phyloP scores from a whole-genome alignment of 2,113 vertebrate genomes.

The Erythrolamprus reginae region DNA sequence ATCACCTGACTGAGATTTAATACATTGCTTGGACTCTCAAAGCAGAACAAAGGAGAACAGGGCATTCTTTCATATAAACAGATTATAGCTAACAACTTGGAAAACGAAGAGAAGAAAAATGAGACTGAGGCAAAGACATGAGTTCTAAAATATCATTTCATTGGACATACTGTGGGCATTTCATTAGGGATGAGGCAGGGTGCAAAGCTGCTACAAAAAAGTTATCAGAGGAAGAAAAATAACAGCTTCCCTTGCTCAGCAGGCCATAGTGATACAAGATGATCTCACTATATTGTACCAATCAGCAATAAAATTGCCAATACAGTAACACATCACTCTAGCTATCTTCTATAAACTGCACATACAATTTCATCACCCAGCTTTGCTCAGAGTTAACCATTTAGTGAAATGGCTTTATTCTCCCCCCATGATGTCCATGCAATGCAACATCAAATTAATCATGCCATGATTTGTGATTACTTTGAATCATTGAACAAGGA shows the following conservation, averaged over 20 bases:
- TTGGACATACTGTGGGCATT: background rate
- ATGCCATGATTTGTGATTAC: background rate
- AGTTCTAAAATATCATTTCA: background rate
- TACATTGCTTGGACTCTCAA: too few species aligned
- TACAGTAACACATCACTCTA: background rate
- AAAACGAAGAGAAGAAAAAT: background rate
- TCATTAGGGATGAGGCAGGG: background rate
- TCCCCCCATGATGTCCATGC: background rate
- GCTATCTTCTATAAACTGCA: background rate
- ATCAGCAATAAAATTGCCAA: background rate
- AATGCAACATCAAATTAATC: background rate
- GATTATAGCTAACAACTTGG: constrained; percentile 1
- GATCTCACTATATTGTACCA: background rate
- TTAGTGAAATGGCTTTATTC: background rate
- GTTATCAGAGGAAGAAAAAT: background rate
- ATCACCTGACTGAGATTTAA: too few species aligned
- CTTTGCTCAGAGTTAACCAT: background rate
- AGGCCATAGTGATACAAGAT: background rate
- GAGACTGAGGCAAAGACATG: background rate
- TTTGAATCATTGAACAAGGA: background rate
- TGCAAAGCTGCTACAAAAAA: background rate
- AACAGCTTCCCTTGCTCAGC: background rate
- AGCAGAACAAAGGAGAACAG: too few species aligned
- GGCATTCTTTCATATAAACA: background rate
- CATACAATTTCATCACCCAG: background rate